Base-by-base conservation (phyloP, 2,888 invertebrate genomes). In the Eupithecia dodoneata region DNA sequence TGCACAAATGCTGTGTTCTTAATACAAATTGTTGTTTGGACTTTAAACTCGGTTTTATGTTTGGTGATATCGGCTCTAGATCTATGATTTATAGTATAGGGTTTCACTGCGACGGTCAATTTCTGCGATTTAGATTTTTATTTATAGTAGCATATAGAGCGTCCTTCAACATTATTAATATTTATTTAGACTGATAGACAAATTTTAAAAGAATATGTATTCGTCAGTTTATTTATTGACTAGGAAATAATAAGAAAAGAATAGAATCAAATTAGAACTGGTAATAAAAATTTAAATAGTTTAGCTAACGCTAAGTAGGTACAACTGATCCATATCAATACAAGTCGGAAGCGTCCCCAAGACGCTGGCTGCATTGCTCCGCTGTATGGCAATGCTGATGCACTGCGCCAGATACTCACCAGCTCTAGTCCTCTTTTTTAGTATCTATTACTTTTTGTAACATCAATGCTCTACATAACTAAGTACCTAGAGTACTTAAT, bases 101-200 rank as follows among this genome's bases (percentile, higher is more conserved):
- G 69, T 78, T 78, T 73, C 74, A 74, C 59, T 75, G 67, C 66
- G 76, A 81, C 79, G 76, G 78, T 42, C 71, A 73, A 78, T 76
- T 81, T 74, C 66, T 79, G 71, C 75, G 69, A 63, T 75, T 77
- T 71, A 12, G 72, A 44, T 65, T 59, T 78, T 74, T 75, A 77
- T 79, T 75, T 78, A 76, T 78, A 67, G 45, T 15, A 30, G 18
- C n/a, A 30, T 59, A 30, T 30, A 30, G 2, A 69, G 0, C 15
- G 7, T 44, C n/a, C 9, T n/a, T 18, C 3, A 45, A 15, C 7
- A 30, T 44, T 10, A 4, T 67, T 67, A 2, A 55, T n/a, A 13
- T 49, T 15, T 52, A 52, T 55, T 55, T n/a, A 55, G n/a, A 7
- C n/a, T 55, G 55, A n/a, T n/a, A n/a, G 4, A 52, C 1, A 12